Percentiles rank a stretch among this genome's conserved stretches.
phyloP scores from a whole-genome alignment of 35 echinoderm and acorn worm genomes.

The Patiria miniata region DNA sequence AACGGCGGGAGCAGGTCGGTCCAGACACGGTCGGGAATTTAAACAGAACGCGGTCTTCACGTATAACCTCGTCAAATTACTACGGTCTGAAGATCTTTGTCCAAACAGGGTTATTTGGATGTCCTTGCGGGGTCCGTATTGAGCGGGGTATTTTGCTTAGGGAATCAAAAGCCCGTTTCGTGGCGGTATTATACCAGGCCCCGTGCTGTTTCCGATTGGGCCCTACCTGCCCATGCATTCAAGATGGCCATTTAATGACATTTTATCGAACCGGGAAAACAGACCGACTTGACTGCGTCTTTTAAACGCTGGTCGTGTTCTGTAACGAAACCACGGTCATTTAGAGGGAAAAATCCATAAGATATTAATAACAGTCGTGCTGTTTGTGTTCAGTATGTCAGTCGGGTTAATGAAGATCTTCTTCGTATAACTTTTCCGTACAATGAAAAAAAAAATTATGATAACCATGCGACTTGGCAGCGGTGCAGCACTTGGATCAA shows the following conservation, averaged over 20 bases:
- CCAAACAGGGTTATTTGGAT: background rate
- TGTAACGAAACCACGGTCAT: no score
- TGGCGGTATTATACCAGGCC: conserved; percentile 14
- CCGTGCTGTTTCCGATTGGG: background rate
- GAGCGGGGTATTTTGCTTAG: background rate
- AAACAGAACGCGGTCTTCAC: background rate
- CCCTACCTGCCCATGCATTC: background rate
- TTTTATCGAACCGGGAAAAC: background rate
- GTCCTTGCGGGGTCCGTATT: conserved; percentile 9
- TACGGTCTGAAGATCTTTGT: background rate
- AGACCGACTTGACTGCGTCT: background rate
- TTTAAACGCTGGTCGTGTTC: no score
- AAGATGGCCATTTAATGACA: conserved; percentile 9
- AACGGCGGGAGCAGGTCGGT: background rate
- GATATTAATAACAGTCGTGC: no score
- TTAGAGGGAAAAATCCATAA: no score
- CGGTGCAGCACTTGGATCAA: no score
- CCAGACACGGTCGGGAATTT: conserved; percentile 11
- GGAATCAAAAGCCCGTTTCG: background rate
- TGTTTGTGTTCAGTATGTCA: no score
- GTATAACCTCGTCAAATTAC: conserved; percentile 2
- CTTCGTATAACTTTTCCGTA: no score
- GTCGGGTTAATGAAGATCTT: no score
- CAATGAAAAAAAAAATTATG: no score
- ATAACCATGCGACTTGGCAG: no score